A percentile compares a stretch with the other conserved stretches of the same genome.
These are phyloP conservation scores for Coleophora flavipennella DNA, from an alignment of 2,888 invertebrate genomes.

Conservation along the genomic window DNA sequence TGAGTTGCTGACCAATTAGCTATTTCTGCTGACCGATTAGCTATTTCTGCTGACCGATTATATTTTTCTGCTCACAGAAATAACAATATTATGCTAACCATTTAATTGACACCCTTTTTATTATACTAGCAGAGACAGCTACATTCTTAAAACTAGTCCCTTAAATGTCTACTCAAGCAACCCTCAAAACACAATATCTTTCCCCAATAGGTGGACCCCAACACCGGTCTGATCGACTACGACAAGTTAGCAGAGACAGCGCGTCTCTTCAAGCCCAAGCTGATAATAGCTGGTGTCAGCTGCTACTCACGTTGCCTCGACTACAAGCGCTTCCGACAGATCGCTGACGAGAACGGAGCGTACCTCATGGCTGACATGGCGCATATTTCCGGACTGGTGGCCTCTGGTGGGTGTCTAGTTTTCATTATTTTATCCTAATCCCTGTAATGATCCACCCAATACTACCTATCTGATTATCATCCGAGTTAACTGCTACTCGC, in stretches of 20 bases:
- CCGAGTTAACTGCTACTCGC: slow-evolving; percentile 94
- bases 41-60: too few species aligned
- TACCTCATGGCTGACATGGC: slow-evolving; percentile 97
- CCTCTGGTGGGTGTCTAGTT: slow-evolving; percentile 77
- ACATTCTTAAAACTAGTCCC: too few species aligned
- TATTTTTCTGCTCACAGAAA: too few species aligned
- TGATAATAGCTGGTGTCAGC: slow-evolving; percentile 95
- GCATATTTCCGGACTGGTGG: slow-evolving; percentile 93
- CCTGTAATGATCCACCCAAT: too few species aligned
- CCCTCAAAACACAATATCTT: too few species aligned
- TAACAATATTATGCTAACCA: too few species aligned
- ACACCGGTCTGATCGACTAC: slow-evolving; percentile 93
- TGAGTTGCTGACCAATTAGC: too few species aligned
- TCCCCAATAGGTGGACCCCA: slow-evolving; percentile 72
- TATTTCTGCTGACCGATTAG: too few species aligned
- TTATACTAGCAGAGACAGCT: too few species aligned
- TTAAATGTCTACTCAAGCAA: too few species aligned
- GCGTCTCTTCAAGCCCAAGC: slow-evolving; percentile 88
- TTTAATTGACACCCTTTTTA: too few species aligned
- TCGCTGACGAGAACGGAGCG: slow-evolving; percentile 87
- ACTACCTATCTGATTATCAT: slow-evolving; percentile 98
- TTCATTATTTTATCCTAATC: too few species aligned
- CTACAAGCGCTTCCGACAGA: slow-evolving; percentile 89
- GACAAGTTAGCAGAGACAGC: slow-evolving; percentile 88
- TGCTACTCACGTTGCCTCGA: slow-evolving; percentile 95